Percentiles rank a stretch among this genome's conserved stretches.
These are phyloP conservation scores for Intellagama lesueurii DNA, from an alignment of 2,797 vertebrate genomes.

Conservation along the genomic window DNA sequence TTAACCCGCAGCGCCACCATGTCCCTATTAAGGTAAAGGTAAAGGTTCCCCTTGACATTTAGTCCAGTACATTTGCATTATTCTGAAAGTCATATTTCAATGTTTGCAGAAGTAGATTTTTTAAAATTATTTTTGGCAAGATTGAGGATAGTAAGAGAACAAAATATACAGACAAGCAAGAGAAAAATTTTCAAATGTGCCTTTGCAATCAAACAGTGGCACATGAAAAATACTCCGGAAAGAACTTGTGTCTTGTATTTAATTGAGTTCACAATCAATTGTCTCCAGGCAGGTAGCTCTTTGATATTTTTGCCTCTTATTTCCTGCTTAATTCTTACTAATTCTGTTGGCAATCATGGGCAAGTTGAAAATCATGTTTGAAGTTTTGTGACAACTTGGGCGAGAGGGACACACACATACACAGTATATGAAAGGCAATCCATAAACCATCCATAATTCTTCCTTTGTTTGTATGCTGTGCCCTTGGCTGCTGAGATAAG, in stretches of 20 bases:
- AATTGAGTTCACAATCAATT: not conserved
- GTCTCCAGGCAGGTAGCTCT: not conserved
- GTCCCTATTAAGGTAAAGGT: too few species aligned
- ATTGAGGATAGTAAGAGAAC: not conserved
- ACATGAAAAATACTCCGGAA: too few species aligned
- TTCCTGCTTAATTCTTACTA: too few species aligned
- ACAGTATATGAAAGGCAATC: not conserved
- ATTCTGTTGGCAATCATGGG: not conserved
- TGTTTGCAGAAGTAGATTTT: not conserved
- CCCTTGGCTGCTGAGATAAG: slow-evolving; percentile 11
- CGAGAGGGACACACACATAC: not conserved
- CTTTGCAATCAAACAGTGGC: not conserved
- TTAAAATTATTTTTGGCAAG: too few species aligned
- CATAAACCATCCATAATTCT: not conserved
- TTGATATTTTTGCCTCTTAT: not conserved
- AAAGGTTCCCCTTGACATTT: too few species aligned
- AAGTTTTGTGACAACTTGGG: not conserved
- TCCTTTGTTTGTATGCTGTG: not conserved
- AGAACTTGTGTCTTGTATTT: not conserved
- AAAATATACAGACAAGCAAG: not conserved
- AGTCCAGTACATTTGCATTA: not conserved
- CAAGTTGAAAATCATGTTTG: not conserved
- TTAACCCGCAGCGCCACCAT: too few species aligned
- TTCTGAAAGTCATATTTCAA: not conserved
- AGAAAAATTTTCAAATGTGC: not conserved